Base-by-base conservation (phyloP, 2,113 vertebrate species). In the Scytalopus superciliaris region DNA sequence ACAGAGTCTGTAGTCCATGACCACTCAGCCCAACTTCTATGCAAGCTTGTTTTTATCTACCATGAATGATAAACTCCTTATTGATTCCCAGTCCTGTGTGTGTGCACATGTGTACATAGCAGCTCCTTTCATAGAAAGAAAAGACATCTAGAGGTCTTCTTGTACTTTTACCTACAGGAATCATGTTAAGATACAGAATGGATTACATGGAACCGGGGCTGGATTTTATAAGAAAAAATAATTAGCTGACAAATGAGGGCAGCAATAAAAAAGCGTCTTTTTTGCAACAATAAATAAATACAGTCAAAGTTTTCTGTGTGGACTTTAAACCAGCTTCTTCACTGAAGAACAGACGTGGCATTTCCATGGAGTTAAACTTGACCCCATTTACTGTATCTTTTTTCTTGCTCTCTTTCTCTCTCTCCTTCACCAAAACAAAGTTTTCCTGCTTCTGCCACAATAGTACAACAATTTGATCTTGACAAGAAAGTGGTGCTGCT, bases 281-380 rank as follows among this genome's bases (percentile, higher is more conserved):
- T 98, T 98, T 98, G 98, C 98, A 98, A 98, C 98, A 98, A 98
- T 98, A 98, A 98, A 98, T 98, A 98, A 98, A 98, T 98, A 98
- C 98, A 98, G 98, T 98, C 96, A 98, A 97, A 98, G 98, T 98
- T 98, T 98, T 98, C 98, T 98, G 98, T 97, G 98, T 98, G 97
- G 98, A 98, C 97, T 98, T 98, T 98, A 98, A 98, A 98, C 97
- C 98, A 98, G 98, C 98, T 98, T 98, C 98, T 98, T 98, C 98
- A 98, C 97, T 98, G 98, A 98, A 98, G 98, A 98, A 98, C 98
- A 97, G 98, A 98, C 96, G 98, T 98, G 98, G 98, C 98, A 98
- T 97, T 98, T 98, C 98, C 98, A 98, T 98, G 98, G 98, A 98
- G 98, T 97, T 96, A 97, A 95, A 97, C 85, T 89, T 96, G 96